Percentiles rank a stretch among this genome's conserved stretches.
Conservation (phyloP, 2,797 vertebrate species). For the Rhinoraja longicauda region DNA sequence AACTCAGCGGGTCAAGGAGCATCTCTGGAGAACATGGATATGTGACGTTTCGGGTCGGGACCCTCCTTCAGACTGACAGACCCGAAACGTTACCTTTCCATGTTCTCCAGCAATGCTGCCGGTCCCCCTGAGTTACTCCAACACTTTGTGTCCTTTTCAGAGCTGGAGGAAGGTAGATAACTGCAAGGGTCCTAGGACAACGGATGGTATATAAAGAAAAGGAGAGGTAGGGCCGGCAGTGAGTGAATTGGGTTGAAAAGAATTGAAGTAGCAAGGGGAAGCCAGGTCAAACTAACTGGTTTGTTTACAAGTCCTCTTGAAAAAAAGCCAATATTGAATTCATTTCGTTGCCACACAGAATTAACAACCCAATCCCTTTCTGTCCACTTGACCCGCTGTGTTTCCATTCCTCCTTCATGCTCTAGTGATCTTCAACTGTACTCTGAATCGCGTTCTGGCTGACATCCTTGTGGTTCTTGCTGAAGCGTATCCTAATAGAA, state of each 20-base stretch:
- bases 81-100: no score
- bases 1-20: no score
- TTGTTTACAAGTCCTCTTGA: neutral
- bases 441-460: neutral
- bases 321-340: neutral
- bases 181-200: neutral
- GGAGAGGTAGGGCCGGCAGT: neutral
- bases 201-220: neutral
- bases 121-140: no score
- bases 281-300: neutral
- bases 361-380: conserved; percentile 15
- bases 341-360: neutral
- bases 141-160: neutral
- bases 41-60: no score
- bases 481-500: conserved; percentile 8
- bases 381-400: conserved; percentile 8
- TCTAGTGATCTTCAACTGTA: neutral
- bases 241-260: neutral
- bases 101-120: no score
- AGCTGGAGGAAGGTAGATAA: neutral
- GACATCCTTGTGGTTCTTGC: neutral
- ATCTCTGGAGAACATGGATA: no score
- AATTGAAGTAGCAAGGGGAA: neutral
- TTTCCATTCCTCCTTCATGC: neutral
- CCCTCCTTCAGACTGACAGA: no score